Conservation (phyloP, 2,797 vertebrate species). For the Hoplostethus mediterraneus region DNA sequence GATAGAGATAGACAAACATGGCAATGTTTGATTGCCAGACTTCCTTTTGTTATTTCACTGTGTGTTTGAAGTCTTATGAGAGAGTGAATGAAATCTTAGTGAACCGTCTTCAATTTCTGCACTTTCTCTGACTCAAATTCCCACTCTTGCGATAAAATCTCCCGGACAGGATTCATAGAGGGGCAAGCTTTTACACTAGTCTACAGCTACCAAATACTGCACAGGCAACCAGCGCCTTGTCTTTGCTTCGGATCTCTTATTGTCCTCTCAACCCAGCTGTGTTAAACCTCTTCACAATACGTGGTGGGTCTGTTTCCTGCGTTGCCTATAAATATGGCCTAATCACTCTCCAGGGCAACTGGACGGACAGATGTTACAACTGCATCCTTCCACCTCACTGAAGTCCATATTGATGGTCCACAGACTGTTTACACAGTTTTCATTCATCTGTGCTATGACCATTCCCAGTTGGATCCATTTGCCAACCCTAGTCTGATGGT, state of each 20-base stretch:
- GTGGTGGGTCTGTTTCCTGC: conserved; percentile 64
- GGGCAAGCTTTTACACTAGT: conserved; percentile 36
- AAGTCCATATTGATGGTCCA: conserved; percentile 68
- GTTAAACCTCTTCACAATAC: conserved; percentile 61
- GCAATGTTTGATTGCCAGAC: conserved; percentile 75
- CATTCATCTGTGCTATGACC: conserved; percentile 80
- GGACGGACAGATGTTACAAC: conserved; percentile 70
- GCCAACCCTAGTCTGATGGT: conserved; percentile 57
- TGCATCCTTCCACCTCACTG: conserved; percentile 59
- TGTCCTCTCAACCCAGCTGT: conserved; percentile 65
- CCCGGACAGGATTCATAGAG: conserved; percentile 56
- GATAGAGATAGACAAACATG: conserved; percentile 80
- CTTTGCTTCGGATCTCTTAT: conserved; percentile 55
- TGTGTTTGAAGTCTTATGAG: conserved; percentile 77
- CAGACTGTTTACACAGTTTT: conserved; percentile 80
- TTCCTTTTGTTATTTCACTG: conserved; percentile 81
- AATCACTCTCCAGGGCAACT: conserved; percentile 63
- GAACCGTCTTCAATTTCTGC: conserved; percentile 70
- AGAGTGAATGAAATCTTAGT: conserved; percentile 56
- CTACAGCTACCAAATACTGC: conserved; percentile 43
- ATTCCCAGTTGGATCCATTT: conserved; percentile 72
- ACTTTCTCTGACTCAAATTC: conserved; percentile 59
- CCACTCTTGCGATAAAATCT: conserved; percentile 62
- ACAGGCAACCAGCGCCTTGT: conserved; percentile 45
- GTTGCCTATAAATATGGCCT: conserved; percentile 64